phyloP scores from a whole-genome alignment of 2,113 vertebrate species.

The Lampris megalopsis region DNA sequence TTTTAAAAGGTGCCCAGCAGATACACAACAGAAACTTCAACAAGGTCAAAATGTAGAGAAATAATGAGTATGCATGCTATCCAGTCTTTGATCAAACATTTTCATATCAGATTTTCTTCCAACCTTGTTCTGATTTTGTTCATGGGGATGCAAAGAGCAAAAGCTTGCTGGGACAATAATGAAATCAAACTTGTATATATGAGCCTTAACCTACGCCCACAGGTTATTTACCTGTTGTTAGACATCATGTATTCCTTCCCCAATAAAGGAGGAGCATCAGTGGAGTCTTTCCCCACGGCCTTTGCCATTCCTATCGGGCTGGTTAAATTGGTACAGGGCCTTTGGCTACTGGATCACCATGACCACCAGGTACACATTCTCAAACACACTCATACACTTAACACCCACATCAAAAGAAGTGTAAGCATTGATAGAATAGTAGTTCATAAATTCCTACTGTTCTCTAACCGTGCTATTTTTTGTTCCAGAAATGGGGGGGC shows the following conservation, averaged over 20 bases:
- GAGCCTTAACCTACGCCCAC: constrained; percentile 83
- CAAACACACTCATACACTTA: neutral
- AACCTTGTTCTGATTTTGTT: too few species aligned
- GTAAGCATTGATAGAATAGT: neutral
- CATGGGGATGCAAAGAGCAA: neutral
- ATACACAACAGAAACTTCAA: too few species aligned
- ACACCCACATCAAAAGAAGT: neutral
- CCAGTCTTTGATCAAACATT: too few species aligned
- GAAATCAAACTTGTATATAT: neutral
- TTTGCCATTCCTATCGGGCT: constrained; percentile 92
- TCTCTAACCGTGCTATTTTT: neutral
- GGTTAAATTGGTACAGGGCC: constrained; percentile 91
- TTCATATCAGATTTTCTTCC: too few species aligned
- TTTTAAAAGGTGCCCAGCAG: too few species aligned
- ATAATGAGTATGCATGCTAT: too few species aligned
- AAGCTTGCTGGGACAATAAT: neutral
- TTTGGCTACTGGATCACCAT: constrained; percentile 95
- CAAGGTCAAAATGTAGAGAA: too few species aligned
- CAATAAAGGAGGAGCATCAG: constrained; percentile 85
- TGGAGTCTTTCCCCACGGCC: constrained; percentile 91
- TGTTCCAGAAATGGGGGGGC: too few species aligned
- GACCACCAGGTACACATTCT: constrained; percentile 87
- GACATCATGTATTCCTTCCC: constrained; percentile 93
- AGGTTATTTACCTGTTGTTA: constrained; percentile 95
- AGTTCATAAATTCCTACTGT: neutral